These are phyloP conservation scores for Drosophila micromelanica DNA, from an alignment of 1,140 invertebrate species.

Conservation along the genomic window DNA sequence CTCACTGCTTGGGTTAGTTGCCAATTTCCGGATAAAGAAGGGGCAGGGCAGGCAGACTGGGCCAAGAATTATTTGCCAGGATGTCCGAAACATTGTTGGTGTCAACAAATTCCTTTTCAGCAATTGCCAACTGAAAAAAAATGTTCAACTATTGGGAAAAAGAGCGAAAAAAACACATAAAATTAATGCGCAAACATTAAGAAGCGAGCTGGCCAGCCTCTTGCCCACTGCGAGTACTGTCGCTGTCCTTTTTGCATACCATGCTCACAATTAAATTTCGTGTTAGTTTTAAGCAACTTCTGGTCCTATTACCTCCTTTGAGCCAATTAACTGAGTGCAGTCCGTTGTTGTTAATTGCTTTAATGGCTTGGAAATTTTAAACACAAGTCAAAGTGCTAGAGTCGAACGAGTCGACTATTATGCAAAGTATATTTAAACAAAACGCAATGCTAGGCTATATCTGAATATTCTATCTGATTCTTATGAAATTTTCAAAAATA, in stretches of 20 bases:
- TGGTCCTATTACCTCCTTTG: slow-evolving; percentile 2
- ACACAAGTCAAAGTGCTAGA: slow-evolving; percentile 8
- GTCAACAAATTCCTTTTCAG: slow-evolving; percentile 78
- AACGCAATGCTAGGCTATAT: no score
- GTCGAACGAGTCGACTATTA: not conserved
- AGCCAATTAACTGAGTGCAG: slow-evolving; percentile 70
- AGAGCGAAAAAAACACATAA: slow-evolving; percentile 31
- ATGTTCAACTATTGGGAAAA: slow-evolving; percentile 46
- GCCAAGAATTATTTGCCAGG: slow-evolving; percentile 79
- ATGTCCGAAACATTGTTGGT: slow-evolving; percentile 84
- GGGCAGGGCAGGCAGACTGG: not conserved
- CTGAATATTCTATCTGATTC: no score
- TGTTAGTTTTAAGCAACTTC: slow-evolving; percentile 58
- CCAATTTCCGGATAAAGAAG: slow-evolving; percentile 64
- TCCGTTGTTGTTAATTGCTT: slow-evolving; percentile 72
- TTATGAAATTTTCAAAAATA: no score
- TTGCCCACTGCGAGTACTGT: not conserved
- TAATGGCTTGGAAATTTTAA: slow-evolving; percentile 75
- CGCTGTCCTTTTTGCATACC: slow-evolving; percentile 35
- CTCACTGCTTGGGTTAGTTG: slow-evolving; percentile 65
- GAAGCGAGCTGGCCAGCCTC: slow-evolving; percentile 18
- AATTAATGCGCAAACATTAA: slow-evolving; percentile 68
- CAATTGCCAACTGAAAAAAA: slow-evolving; percentile 62
- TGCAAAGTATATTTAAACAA: not conserved
- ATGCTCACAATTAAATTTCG: slow-evolving; percentile 67